Conservation (phyloP, 2,888 invertebrate genomes). For the Strigamia transsilvanica region DNA sequence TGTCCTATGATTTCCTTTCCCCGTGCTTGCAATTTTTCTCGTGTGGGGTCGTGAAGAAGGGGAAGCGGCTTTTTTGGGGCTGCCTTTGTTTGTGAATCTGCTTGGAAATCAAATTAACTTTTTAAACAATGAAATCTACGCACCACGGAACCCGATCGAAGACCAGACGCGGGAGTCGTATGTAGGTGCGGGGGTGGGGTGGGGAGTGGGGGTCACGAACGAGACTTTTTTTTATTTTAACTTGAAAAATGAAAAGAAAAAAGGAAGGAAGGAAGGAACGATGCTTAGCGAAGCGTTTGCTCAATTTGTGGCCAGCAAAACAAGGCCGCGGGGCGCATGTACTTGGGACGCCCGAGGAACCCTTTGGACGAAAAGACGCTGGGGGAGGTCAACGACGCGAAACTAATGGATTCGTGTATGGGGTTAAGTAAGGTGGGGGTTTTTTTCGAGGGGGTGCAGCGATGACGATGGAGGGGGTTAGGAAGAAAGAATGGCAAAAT, state of each 20-base stretch:
- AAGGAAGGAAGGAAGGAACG: not conserved
- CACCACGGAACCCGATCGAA: conserved; percentile 43
- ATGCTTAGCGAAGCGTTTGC: conserved; percentile 35
- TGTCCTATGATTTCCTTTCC: not conserved
- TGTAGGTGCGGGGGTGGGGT: not conserved
- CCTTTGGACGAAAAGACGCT: not conserved
- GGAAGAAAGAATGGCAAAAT: conserved; percentile 22
- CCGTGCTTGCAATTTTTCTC: not conserved
- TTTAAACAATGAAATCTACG: conserved; percentile 40
- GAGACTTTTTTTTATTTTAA: not conserved
- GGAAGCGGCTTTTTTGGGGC: not conserved
- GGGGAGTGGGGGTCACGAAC: not conserved
- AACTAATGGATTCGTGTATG: conserved; percentile 5
- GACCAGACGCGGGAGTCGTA: not conserved
- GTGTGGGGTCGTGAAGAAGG: not conserved
- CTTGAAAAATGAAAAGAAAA: not conserved
- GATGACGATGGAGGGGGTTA: not conserved
- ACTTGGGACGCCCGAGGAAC: not conserved
- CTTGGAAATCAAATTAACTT: conserved; percentile 45
- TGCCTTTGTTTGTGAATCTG: conserved; percentile 39
- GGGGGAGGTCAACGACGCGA: not conserved
- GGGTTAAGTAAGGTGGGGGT: conserved; percentile 26
- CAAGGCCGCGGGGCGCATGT: conserved; percentile 3
- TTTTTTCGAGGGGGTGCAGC: not conserved
- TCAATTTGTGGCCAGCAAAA: conserved; percentile 45